These are phyloP conservation scores for Neria commutata DNA, from an alignment of 2,888 invertebrate species.

Conservation along the genomic window DNA sequence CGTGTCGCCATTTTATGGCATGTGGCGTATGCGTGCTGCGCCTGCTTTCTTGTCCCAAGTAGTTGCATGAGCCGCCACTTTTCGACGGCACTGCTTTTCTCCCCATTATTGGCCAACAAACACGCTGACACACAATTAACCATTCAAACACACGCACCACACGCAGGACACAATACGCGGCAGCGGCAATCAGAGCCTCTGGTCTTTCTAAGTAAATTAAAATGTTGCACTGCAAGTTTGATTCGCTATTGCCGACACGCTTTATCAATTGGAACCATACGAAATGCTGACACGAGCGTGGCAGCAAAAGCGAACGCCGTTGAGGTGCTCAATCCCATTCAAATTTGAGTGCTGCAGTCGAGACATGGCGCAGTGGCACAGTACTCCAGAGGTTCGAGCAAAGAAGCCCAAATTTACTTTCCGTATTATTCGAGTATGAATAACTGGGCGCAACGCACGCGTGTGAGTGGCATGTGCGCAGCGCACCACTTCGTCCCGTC, in stretches of 20 bases:
- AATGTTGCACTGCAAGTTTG: constrained; percentile 9
- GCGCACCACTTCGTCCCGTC: no score
- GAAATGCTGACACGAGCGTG: constrained; percentile 58
- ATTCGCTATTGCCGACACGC: constrained; percentile 32
- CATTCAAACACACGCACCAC: neutral
- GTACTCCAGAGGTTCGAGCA: constrained; percentile 37
- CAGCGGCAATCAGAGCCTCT: no score
- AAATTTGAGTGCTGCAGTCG: no score
- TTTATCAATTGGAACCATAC: constrained; percentile 37
- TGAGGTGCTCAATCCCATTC: no score
- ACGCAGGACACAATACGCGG: no score
- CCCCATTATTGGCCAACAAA: neutral
- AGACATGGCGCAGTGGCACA: constrained; percentile 19
- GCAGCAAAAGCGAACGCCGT: no score
- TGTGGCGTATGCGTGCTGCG: neutral
- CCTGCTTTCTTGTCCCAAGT: neutral
- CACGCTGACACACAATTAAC: neutral
- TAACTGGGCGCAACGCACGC: no score
- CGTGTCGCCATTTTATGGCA: constrained; percentile 52
- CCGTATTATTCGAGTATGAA: no score
- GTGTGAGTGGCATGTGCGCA: no score
- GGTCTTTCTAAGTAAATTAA: no score
- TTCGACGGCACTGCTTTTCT: no score
- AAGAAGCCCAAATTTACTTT: constrained; percentile 30
- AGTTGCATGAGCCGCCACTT: constrained; percentile 6